phyloP scores from a whole-genome alignment of 2,113 vertebrate species.

The Oreocharis arfaki region DNA sequence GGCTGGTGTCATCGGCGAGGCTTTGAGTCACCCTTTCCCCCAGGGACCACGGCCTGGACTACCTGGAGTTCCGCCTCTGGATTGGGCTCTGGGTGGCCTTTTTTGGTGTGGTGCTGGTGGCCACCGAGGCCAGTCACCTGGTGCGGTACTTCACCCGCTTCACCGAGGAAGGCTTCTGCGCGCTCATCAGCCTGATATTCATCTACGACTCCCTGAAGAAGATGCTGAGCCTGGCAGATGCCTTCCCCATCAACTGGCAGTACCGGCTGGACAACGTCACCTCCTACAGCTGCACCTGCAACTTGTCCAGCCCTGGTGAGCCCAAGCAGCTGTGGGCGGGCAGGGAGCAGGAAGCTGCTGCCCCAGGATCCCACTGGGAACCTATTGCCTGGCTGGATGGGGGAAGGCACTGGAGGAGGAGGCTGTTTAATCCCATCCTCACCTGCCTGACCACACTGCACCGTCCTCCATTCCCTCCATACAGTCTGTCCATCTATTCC shows the following conservation, averaged over 20 bases:
- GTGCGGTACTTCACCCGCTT: slow-evolving; percentile 79
- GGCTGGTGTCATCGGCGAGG: fast-evolving
- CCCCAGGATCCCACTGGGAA: not conserved
- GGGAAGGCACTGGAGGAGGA: not conserved
- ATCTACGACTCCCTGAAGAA: slow-evolving; percentile 78
- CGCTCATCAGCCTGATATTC: slow-evolving; percentile 82
- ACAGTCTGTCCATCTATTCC: not conserved
- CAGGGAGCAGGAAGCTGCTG: not conserved
- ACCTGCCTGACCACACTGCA: fast-evolving
- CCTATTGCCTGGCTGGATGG: not conserved
- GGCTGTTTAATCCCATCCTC: not conserved
- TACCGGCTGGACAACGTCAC: slow-evolving; percentile 49
- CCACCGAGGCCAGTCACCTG: slow-evolving; percentile 77
- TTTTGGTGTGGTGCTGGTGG: slow-evolving; percentile 76
- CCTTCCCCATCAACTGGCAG: slow-evolving; percentile 75
- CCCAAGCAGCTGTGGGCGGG: not conserved
- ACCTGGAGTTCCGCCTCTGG: slow-evolving; percentile 81
- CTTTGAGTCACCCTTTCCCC: not conserved
- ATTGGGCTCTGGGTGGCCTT: slow-evolving; percentile 80
- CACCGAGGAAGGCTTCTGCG: slow-evolving; percentile 81
- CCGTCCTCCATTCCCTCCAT: not conserved
- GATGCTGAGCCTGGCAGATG: slow-evolving; percentile 72
- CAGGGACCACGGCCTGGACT: slow-evolving; percentile 75
- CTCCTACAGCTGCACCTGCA: slow-evolving; percentile 70
- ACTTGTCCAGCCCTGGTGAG: slow-evolving; percentile 40